Conservation (phyloP, 2,797 vertebrate genomes). For the Clarias fuscus region DNA sequence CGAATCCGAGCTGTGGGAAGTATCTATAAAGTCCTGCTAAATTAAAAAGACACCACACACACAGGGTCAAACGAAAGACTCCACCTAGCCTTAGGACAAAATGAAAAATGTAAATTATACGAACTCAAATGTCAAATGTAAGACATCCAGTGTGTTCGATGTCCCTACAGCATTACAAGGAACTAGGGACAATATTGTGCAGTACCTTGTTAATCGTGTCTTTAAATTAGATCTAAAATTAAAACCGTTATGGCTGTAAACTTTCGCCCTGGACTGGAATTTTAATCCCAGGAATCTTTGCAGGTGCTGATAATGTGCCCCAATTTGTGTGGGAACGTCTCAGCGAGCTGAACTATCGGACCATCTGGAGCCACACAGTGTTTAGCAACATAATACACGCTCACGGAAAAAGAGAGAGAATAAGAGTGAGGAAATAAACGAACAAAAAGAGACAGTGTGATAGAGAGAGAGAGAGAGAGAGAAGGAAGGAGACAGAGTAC, state of each 20-base stretch:
- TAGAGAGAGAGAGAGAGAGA: background rate
- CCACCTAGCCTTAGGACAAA: background rate
- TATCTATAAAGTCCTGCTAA: background rate
- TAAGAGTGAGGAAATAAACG: background rate
- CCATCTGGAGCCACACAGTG: background rate
- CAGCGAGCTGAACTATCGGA: background rate
- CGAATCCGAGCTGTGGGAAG: background rate
- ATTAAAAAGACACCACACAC: background rate
- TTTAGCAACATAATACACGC: background rate
- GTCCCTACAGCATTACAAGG: background rate
- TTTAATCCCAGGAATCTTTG: background rate
- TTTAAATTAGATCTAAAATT: background rate
- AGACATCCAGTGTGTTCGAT: background rate
- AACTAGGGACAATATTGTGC: background rate
- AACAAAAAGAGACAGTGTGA: background rate
- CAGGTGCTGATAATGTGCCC: background rate
- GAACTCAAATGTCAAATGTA: background rate
- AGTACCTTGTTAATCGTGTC: background rate
- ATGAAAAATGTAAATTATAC: background rate
- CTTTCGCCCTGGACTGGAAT: background rate
- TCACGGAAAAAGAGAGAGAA: background rate
- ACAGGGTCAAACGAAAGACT: background rate
- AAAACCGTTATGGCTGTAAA: background rate
- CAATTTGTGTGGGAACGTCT: background rate
- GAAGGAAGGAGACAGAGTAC: background rate